Conservation (phyloP, 2,113 vertebrate species). For the Pseudolaguvia tuberculata region DNA sequence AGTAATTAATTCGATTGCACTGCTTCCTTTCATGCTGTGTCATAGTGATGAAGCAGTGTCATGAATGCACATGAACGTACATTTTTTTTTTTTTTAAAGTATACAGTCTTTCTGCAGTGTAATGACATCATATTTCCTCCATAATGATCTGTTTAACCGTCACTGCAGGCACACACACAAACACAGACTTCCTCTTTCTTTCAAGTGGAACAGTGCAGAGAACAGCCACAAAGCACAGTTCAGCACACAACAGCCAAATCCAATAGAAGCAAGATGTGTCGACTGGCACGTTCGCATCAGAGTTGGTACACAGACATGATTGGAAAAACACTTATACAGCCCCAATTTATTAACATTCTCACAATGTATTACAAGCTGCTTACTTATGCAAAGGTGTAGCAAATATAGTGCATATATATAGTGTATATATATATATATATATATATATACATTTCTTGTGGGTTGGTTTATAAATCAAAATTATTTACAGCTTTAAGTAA, state of each 20-base stretch:
- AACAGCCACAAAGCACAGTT: constrained; percentile 46
- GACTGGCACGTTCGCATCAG: constrained; percentile 34
- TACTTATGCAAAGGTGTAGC: not conserved
- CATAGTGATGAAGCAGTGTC: constrained; percentile 15
- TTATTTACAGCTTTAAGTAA: not conserved
- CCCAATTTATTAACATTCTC: constrained; percentile 11
- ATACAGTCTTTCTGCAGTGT: constrained; percentile 14
- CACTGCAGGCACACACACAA: constrained; percentile 25
- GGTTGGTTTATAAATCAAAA: not conserved
- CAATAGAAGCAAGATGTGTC: constrained; percentile 49
- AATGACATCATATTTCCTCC: constrained; percentile 30
- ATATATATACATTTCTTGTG: not conserved
- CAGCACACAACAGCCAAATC: constrained; percentile 52
- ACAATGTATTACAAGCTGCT: constrained; percentile 14
- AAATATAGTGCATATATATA: not conserved
- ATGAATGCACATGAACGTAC: constrained; percentile 9
- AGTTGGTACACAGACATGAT: constrained; percentile 24
- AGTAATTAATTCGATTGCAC: constrained; percentile 20
- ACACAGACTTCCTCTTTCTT: constrained; percentile 35
- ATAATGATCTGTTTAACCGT: constrained; percentile 24
- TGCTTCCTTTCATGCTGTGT: constrained; percentile 24
- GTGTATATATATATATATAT: not conserved
- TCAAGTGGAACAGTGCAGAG: constrained; percentile 30
- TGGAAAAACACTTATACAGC: not conserved
- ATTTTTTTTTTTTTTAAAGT: constrained; percentile 4